These are phyloP conservation scores for Cryptus armator DNA, from an alignment of 2,888 invertebrate genomes.

Conservation along the genomic window DNA sequence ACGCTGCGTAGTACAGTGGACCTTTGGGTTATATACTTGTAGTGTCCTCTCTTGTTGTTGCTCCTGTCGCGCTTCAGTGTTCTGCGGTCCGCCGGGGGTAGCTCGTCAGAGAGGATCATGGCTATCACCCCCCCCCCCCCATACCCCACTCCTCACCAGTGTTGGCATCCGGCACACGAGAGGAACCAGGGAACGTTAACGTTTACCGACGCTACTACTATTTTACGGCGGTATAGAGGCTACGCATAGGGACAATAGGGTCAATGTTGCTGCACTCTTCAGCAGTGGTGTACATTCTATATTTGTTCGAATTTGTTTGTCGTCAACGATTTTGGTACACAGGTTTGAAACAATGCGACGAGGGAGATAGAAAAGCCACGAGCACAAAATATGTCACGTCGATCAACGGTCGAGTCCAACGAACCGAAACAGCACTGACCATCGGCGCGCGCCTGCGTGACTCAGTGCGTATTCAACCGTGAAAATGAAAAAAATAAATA, in stretches of 20 bases:
- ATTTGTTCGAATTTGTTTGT: slow-evolving; percentile 45
- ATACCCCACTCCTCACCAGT: background rate
- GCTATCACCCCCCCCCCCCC: background rate
- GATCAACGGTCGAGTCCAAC: slow-evolving; percentile 42
- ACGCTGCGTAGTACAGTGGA: slow-evolving; percentile 37
- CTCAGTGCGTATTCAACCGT: slow-evolving; percentile 2
- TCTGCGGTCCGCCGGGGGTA: slow-evolving; percentile 43
- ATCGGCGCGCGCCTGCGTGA: slow-evolving; percentile 34
- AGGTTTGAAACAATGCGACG: slow-evolving; percentile 36
- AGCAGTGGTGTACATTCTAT: background rate
- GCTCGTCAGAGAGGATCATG: slow-evolving; percentile 49
- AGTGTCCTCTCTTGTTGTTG: slow-evolving; percentile 42
- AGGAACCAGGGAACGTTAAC: slow-evolving; percentile 5
- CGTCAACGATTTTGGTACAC: slow-evolving; percentile 33
- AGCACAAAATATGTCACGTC: slow-evolving; percentile 53
- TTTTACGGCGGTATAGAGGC: slow-evolving; percentile 20
- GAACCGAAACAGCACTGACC: slow-evolving; percentile 51
- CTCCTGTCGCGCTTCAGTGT: slow-evolving; percentile 47
- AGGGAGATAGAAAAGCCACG: slow-evolving; percentile 4
- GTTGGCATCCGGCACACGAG: background rate
- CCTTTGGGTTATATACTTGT: background rate
- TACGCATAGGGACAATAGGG: slow-evolving; percentile 2
- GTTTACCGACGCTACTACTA: slow-evolving; percentile 41
- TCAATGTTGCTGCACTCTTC: slow-evolving; percentile 8
- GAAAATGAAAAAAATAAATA: background rate